phyloP scores from a whole-genome alignment of 1,140 invertebrate species.

The Gonatopus flavifemur region DNA sequence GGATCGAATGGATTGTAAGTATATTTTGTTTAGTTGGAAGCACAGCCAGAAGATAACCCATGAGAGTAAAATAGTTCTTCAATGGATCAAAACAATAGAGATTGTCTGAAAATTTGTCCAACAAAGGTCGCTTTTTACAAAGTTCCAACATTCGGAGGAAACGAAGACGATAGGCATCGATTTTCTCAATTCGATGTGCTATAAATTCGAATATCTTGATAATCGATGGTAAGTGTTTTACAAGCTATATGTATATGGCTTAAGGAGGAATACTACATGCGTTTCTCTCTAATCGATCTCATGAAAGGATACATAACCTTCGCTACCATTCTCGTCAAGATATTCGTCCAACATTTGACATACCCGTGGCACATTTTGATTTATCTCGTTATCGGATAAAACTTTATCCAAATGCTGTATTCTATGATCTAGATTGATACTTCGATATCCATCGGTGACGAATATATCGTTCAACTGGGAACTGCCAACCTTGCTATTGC shows the following conservation, averaged over 20 bases:
- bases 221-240: conserved; percentile 33
- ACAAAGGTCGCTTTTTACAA: conserved; percentile 20
- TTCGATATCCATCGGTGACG: neutral
- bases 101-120: conserved; percentile 32
- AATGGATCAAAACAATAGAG: conserved; percentile 15
- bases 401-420: conserved; percentile 30
- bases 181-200: conserved; percentile 5
- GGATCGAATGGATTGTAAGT: conserved; percentile 16
- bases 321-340: conserved; percentile 11
- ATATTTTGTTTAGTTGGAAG: conserved; percentile 21
- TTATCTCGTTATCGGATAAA: conserved; percentile 30
- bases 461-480: neutral
- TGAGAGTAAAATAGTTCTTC: conserved; percentile 35
- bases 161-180: conserved; percentile 25
- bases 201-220: conserved; percentile 39
- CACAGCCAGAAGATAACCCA: conserved; percentile 33
- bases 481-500: no score
- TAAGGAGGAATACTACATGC: conserved; percentile 17
- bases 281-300: neutral
- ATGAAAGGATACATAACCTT: conserved; percentile 45
- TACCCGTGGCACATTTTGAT: conserved; percentile 22
- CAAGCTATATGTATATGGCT: conserved; percentile 26
- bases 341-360: conserved; percentile 27
- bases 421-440: conserved; percentile 9
- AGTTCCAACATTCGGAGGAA: conserved; percentile 34